phyloP scores from a whole-genome alignment of 1,140 invertebrate species.

The Bactericera cockerelli region DNA sequence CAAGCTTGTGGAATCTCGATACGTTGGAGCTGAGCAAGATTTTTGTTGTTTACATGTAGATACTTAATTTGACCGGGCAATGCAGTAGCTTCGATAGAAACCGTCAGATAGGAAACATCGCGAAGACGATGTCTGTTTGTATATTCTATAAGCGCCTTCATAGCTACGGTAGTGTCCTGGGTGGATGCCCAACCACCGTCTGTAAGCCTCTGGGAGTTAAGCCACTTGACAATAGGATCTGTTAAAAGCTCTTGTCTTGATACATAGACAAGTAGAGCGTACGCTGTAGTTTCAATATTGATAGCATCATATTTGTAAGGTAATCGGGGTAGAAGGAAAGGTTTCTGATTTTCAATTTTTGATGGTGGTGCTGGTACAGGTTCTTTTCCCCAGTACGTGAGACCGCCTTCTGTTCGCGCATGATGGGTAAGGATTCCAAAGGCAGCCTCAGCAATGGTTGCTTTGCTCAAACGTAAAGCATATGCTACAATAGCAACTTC shows the following conservation, averaged over 20 bases:
- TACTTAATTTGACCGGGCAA: conserved; percentile 44
- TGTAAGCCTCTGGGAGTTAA: conserved; percentile 78
- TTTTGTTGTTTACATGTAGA: conserved; percentile 53
- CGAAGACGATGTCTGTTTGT: conserved; percentile 67
- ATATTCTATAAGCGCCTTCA: conserved; percentile 81
- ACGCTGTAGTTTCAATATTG: conserved; percentile 85
- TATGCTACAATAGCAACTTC: conserved; percentile 77
- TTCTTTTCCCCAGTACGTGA: conserved; percentile 71
- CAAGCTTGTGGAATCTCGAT: conserved; percentile 80
- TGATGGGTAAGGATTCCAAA: conserved; percentile 53
- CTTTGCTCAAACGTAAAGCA: conserved; percentile 62
- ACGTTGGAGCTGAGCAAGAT: conserved; percentile 55
- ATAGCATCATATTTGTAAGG: conserved; percentile 76
- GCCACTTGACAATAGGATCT: conserved; percentile 80
- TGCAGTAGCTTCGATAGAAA: conserved; percentile 74
- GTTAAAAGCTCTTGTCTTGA: conserved; percentile 60
- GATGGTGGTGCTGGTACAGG: conserved; percentile 56
- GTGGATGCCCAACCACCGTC: conserved; percentile 91
- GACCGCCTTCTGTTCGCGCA: conserved; percentile 51
- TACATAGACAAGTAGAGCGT: conserved; percentile 78
- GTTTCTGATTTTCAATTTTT: conserved; percentile 79
- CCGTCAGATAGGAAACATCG: conserved; percentile 68
- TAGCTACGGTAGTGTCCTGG: conserved; percentile 75
- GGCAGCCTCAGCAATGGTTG: conserved; percentile 60
- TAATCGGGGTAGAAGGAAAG: conserved; percentile 70